phyloP scores from a whole-genome alignment of 1,140 invertebrate genomes.

The Brachystomella parvula region DNA sequence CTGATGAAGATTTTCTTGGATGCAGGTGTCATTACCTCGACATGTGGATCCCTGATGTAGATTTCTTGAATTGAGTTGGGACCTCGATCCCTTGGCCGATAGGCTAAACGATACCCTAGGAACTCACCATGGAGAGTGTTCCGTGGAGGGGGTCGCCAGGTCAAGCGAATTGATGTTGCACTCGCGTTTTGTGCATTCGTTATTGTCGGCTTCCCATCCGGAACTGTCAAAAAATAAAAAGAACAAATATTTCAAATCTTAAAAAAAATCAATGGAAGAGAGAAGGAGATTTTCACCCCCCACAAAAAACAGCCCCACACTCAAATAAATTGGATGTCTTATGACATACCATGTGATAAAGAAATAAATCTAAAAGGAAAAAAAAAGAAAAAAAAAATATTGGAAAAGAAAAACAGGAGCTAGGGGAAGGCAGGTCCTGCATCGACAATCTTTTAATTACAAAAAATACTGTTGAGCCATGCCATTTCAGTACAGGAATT shows the following conservation, averaged over 20 bases:
- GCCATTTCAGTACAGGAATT: too few species aligned
- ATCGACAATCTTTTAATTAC: too few species aligned
- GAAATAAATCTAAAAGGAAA: not conserved
- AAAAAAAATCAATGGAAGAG: not conserved
- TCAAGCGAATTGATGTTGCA: conserved; percentile 58
- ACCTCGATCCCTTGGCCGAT: conserved; percentile 53
- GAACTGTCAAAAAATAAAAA: conserved; percentile 50
- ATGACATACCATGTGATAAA: too few species aligned
- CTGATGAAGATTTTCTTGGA: not conserved
- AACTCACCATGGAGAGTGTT: conserved; percentile 70
- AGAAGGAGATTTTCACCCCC: too few species aligned
- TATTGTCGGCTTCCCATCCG: conserved; percentile 62
- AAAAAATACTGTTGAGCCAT: too few species aligned
- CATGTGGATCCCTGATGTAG: conserved; percentile 57
- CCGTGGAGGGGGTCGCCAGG: conserved; percentile 59
- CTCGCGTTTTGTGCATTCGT: conserved; percentile 63
- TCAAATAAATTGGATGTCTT: too few species aligned
- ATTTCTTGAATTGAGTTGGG: conserved; percentile 55
- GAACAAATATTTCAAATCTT: not conserved
- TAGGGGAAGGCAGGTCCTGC: too few species aligned
- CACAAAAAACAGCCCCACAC: too few species aligned
- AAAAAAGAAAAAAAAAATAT: too few species aligned
- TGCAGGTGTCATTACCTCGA: conserved; percentile 50
- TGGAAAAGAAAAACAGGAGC: too few species aligned
- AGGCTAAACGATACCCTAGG: conserved; percentile 63